Conservation (phyloP, 2,888 invertebrate genomes). For the Mythimna vitellina region DNA sequence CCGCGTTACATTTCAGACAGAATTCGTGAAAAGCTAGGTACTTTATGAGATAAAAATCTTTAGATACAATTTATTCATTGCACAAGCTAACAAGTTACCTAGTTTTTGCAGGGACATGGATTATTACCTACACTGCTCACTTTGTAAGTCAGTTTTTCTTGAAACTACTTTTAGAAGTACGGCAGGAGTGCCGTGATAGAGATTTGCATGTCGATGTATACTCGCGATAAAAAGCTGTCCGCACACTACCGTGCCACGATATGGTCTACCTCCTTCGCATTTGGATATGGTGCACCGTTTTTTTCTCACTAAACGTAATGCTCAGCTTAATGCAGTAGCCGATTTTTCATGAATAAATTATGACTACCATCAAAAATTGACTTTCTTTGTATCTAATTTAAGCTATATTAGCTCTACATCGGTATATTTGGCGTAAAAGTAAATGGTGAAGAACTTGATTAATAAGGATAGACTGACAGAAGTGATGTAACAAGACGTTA, state of each 20-base stretch:
- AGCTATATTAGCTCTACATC: slow-evolving; percentile 12
- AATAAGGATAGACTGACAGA: slow-evolving; percentile 63
- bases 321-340: slow-evolving; percentile 50
- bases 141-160: slow-evolving; percentile 69
- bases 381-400: no score
- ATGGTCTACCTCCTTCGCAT: slow-evolving; percentile 58
- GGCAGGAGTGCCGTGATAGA: slow-evolving; percentile 72
- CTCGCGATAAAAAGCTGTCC: slow-evolving; percentile 69
- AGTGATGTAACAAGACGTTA: slow-evolving; percentile 63
- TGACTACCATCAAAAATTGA: slow-evolving; percentile 43
- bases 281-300: slow-evolving; percentile 57
- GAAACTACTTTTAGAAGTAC: slow-evolving; percentile 71
- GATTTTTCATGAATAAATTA: slow-evolving; percentile 56
- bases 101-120: slow-evolving; percentile 62
- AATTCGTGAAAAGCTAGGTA: slow-evolving; percentile 63
- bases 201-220: slow-evolving; percentile 78
- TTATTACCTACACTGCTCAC: slow-evolving; percentile 63
- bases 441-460: slow-evolving; percentile 55
- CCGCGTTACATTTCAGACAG: slow-evolving; percentile 60
- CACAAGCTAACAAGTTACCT: slow-evolving; percentile 61
- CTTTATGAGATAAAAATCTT: slow-evolving; percentile 65
- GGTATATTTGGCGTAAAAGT: slow-evolving; percentile 25
- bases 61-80: slow-evolving; percentile 65
- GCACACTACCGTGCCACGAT: slow-evolving; percentile 58
- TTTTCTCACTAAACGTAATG: slow-evolving; percentile 18